Evolutionary conservation across 2,113 vertebrate genomes (phyloP).

Genomic region (Apeltes quadracus): DNA sequence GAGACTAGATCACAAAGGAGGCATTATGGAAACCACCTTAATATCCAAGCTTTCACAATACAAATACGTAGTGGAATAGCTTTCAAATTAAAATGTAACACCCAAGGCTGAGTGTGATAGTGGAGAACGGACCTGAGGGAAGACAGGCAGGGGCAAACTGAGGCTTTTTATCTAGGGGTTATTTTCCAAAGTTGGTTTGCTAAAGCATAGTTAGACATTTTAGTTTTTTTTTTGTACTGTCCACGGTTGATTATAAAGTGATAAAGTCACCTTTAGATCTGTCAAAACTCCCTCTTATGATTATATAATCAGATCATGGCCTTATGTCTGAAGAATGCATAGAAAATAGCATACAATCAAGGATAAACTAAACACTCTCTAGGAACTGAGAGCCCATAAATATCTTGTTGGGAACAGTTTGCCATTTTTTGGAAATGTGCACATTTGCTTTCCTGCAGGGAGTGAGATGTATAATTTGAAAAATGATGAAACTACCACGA

Average conservation of each 20-base stretch:
- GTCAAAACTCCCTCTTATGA: neutral
- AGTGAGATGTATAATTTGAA: neutral
- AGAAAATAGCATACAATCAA: neutral
- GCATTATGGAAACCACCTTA: neutral
- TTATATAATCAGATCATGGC: neutral
- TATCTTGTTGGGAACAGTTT: neutral
- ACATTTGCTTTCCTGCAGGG: neutral
- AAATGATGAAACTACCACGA: neutral
- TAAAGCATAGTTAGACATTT: neutral
- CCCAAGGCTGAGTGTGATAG: neutral
- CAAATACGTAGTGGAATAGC: neutral
- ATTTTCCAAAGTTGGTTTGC: neutral
- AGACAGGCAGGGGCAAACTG: neutral
- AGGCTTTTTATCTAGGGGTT: constrained; percentile 1
- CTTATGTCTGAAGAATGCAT: neutral
- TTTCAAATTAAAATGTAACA: neutral
- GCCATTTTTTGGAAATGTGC: neutral
- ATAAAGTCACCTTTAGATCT: neutral
- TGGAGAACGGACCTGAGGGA: constrained; percentile 28
- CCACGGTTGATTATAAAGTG: neutral
- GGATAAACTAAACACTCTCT: neutral
- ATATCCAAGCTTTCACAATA: constrained; percentile 1
- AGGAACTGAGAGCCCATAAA: neutral
- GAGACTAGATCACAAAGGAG: constrained; percentile 48
- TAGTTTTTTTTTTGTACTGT: neutral